phyloP scores from a whole-genome alignment of 1,140 invertebrate species.

The Tetramorium parvispinum region DNA sequence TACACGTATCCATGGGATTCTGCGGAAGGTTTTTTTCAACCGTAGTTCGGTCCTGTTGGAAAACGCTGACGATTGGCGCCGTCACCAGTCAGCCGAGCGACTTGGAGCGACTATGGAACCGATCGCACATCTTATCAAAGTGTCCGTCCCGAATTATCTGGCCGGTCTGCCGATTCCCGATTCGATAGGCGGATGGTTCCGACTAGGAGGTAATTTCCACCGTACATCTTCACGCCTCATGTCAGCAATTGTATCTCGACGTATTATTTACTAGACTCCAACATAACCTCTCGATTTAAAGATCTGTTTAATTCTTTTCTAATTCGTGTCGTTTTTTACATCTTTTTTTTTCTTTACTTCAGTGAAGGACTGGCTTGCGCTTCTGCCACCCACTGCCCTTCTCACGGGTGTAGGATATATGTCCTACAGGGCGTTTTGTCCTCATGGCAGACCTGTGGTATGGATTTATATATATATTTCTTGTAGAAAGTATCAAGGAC shows the following conservation, averaged over 20 bases:
- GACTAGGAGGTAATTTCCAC: slow-evolving; percentile 88
- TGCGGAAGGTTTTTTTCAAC: no score
- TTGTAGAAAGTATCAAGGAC: slow-evolving; percentile 31
- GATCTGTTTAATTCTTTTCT: neutral
- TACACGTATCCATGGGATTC: no score
- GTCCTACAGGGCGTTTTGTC: slow-evolving; percentile 91
- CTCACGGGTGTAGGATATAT: slow-evolving; percentile 91
- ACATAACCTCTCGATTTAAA: slow-evolving; percentile 29
- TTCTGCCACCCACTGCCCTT: slow-evolving; percentile 91
- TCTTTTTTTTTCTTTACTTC: slow-evolving; percentile 48
- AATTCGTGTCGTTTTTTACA: neutral
- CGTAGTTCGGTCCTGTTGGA: no score
- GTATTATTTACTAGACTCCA: neutral
- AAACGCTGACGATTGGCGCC: slow-evolving; percentile 14
- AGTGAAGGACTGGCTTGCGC: slow-evolving; percentile 92
- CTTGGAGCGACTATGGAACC: slow-evolving; percentile 88
- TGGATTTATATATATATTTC: slow-evolving; percentile 38
- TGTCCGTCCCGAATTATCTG: slow-evolving; percentile 91
- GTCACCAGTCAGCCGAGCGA: slow-evolving; percentile 72
- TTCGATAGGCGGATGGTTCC: slow-evolving; percentile 92
- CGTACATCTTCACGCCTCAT: neutral
- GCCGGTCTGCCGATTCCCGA: slow-evolving; percentile 91
- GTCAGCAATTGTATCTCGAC: neutral
- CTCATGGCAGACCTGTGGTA: slow-evolving; percentile 86
- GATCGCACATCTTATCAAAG: slow-evolving; percentile 90